These are phyloP conservation scores for Scelioninae gen. 2 DNA, from an alignment of 2,888 invertebrate species.

Conservation along the genomic window DNA sequence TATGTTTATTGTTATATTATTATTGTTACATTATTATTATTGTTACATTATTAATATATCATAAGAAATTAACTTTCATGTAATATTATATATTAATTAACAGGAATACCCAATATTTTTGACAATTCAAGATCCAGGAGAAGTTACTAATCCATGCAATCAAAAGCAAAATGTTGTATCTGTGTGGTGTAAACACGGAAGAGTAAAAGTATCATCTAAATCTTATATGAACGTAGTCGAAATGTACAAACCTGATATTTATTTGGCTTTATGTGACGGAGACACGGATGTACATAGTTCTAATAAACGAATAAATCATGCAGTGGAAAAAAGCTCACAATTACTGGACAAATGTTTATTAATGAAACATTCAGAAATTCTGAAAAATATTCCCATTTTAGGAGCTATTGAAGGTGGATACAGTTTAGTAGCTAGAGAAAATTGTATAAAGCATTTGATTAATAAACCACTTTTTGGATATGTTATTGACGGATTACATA, in stretches of 20 bases:
- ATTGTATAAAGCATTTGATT: conserved; percentile 80
- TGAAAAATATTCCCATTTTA: conserved; percentile 77
- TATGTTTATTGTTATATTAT: no score
- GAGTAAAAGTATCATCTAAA: conserved; percentile 80
- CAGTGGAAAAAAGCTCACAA: conserved; percentile 81
- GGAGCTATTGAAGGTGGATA: conserved; percentile 88
- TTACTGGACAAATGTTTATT: conserved; percentile 84
- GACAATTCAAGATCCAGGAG: conserved; percentile 84
- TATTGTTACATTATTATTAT: no score
- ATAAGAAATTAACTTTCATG: no score
- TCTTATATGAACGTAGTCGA: conserved; percentile 88
- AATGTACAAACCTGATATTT: conserved; percentile 87
- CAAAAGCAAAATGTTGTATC: conserved; percentile 84
- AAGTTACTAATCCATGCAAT: conserved; percentile 81
- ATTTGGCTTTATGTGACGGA: conserved; percentile 87
- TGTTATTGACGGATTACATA: conserved; percentile 88
- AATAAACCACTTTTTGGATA: conserved; percentile 82
- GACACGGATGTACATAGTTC: conserved; percentile 82
- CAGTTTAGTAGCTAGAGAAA: conserved; percentile 79
- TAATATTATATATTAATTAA: not conserved
- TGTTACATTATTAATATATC: no score
- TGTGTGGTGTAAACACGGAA: conserved; percentile 88
- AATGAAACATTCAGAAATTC: conserved; percentile 77
- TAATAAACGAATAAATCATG: conserved; percentile 83
- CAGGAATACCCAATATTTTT: conserved; percentile 76